Evolutionary conservation across 1,140 invertebrate genomes (phyloP), one percentile per base, ranked within the genome.

Genomic region (Drosophila prosaltans): DNA sequence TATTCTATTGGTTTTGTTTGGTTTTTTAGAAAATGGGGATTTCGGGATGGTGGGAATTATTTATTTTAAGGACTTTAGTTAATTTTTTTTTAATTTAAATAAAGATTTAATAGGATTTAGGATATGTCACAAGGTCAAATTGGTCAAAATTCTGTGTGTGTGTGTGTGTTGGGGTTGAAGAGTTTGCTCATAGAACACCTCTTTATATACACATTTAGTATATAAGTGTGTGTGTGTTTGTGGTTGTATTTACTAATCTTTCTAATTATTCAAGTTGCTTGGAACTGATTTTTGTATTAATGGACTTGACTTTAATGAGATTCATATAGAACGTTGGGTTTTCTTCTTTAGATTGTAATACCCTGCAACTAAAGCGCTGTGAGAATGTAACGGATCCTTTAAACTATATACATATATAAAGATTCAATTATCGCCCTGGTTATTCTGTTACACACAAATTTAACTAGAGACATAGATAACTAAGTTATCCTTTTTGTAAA

Each of bases 1-100:
- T 91, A 91, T 91, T 91, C 81, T 91, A 91, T 91, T 88, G 88
- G 89, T 91, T 91, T 91, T 83, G 78, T 43, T 73, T 32, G 59
- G 45, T 39, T 54, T 77, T 74, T 43, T 43, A 60, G 58, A 41
- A 21, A 11, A 10, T 7, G 40, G 60, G 16, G 40, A 10, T 32
- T 3, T 30, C 2, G 28, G 61, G 41, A 54, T 63, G 26, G 69
- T 68, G n/a, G 45, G 21, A 2, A 51, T 51, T 10, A 51, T 89
- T 89, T 74, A 77, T 65, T 57, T 67, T 62, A 26, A 71, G 75
- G 55, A 57, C 54, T 72, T 57, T 26, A 39, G 43, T 63, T 69
- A 64, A 61, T 26, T 55, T 51, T 54, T 67, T 2, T 16, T 30
- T 72, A 74, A 66, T 58, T 30, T 72, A 69, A 57, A 71, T 28